phyloP scores from a whole-genome alignment of 2,113 vertebrate genomes.

The Phalacrocorax brasilianus region DNA sequence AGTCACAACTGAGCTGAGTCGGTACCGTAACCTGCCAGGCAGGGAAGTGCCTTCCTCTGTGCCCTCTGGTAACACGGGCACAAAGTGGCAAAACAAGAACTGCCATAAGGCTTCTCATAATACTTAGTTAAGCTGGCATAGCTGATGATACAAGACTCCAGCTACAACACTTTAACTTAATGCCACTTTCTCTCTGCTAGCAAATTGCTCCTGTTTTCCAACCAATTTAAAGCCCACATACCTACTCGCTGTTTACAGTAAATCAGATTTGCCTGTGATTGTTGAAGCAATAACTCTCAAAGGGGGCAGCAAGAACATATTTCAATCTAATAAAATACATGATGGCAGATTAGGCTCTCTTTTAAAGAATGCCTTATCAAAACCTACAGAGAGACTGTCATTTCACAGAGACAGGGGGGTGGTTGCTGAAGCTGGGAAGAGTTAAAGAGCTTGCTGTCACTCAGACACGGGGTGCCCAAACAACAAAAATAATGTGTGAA shows the following conservation, averaged over 20 bases:
- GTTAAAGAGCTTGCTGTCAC: not conserved
- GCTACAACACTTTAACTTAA: not conserved
- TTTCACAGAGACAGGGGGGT: not conserved
- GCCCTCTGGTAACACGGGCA: not conserved
- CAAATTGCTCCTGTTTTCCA: slow-evolving; percentile 1
- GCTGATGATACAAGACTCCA: not conserved
- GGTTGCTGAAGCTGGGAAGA: not conserved
- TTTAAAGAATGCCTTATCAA: slow-evolving; percentile 24
- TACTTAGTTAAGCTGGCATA: not conserved
- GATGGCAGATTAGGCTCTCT: not conserved
- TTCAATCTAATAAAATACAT: slow-evolving; percentile 27
- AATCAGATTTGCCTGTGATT: slow-evolving; percentile 21
- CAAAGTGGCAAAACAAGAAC: not conserved
- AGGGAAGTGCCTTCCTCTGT: not conserved
- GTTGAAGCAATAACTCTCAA: slow-evolving; percentile 1
- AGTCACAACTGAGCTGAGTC: not conserved
- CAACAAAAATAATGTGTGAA: not conserved
- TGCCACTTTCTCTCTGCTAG: not conserved
- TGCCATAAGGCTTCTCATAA: not conserved
- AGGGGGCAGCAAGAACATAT: not conserved
- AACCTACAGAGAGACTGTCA: not conserved
- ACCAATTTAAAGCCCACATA: not conserved
- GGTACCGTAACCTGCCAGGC: not conserved
- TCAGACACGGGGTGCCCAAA: not conserved
- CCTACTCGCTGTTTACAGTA: slow-evolving; percentile 4